Evolutionary conservation across 2,797 vertebrate species (phyloP), one percentile per base, ranked within the genome.

Genomic region (Sebastes umbrosus): DNA sequence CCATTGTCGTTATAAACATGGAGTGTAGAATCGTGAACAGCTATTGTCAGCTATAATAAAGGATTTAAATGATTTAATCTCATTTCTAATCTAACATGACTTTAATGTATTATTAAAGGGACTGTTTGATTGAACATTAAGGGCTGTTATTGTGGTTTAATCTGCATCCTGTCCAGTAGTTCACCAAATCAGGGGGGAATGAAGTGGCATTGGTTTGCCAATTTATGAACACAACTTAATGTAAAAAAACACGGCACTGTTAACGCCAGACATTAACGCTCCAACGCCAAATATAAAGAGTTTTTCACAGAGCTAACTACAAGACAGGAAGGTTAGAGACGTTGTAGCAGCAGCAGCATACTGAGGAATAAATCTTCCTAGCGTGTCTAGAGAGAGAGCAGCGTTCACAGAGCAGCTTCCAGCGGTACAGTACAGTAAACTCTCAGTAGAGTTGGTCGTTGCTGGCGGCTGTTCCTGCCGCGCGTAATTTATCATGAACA

Each of bases 401-500:
- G 18, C 18, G 8, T 29, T 59, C 58, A 25, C 1, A 3, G 18
- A 67, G 57, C 65, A 1, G 59, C 73, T 69, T 69, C 63, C 59
- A 59, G 25, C 55, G 8, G 29, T 11, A 46, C 72, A 24, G 29
- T 11, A 36, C 72, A 24, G 62, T n/a, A 1, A 32, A 73, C 65
- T 34, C 72, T 75, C 70, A 62, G 82, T 2, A 60, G 79, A 39
- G 70, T 3, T 16, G 77, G 70, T 73, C n/a, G 70, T 31, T 0
- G 78, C 84, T 71, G 32, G 60, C 77, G 86, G 82, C 81, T 90
- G 88, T 86, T 84, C 77, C 74, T 74, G 84, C 55, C 22, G 25
- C 10, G 54, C 43, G 68, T 92, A 89, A 94, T 93, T 91, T 93
- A 94, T 95, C 90, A 94, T 93, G 89, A 94, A 93, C 90, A 90